phyloP scores from a whole-genome alignment of 2,113 vertebrate genomes.

The Panurus biarmicus region DNA sequence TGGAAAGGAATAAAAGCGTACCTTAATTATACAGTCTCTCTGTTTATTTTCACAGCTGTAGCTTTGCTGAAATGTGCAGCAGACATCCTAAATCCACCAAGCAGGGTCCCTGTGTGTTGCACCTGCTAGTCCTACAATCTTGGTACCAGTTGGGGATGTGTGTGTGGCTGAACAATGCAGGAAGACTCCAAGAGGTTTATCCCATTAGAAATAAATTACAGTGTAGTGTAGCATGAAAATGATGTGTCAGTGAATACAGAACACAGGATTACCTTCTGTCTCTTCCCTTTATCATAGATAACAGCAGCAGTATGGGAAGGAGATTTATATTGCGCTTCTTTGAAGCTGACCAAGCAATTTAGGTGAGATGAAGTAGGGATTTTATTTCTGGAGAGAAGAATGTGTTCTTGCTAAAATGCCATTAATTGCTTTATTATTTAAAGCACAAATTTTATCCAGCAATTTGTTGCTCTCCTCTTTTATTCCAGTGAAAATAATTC shows the following conservation, averaged over 20 bases:
- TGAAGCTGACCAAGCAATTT: constrained; percentile 73
- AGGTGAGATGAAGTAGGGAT: constrained; percentile 65
- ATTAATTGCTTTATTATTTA: constrained; percentile 74
- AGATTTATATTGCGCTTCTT: constrained; percentile 67
- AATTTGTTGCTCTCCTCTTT: constrained; percentile 59
- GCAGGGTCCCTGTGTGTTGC: not conserved
- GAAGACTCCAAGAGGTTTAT: constrained; percentile 48
- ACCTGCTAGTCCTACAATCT: constrained; percentile 9
- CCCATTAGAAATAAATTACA: constrained; percentile 64
- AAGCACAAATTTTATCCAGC: constrained; percentile 66
- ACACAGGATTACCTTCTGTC: constrained; percentile 52
- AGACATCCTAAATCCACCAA: not conserved
- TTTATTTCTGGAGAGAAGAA: constrained; percentile 69
- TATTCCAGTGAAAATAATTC: constrained; percentile 54
- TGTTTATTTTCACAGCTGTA: constrained; percentile 43
- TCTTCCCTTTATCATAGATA: constrained; percentile 60
- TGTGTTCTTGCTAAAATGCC: constrained; percentile 63
- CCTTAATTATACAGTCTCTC: constrained; percentile 6
- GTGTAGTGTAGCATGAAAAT: constrained; percentile 62
- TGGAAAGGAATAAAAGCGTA: constrained; percentile 18
- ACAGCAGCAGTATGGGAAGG: constrained; percentile 56
- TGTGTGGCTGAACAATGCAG: not conserved
- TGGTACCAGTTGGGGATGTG: not conserved
- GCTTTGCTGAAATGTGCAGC: not conserved
- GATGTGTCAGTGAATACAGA: constrained; percentile 55